Percentiles rank a stretch among this genome's conserved stretches.
Evolutionary conservation across 2,797 vertebrate genomes (phyloP).

Genomic region (Gambelia wislizenii): DNA sequence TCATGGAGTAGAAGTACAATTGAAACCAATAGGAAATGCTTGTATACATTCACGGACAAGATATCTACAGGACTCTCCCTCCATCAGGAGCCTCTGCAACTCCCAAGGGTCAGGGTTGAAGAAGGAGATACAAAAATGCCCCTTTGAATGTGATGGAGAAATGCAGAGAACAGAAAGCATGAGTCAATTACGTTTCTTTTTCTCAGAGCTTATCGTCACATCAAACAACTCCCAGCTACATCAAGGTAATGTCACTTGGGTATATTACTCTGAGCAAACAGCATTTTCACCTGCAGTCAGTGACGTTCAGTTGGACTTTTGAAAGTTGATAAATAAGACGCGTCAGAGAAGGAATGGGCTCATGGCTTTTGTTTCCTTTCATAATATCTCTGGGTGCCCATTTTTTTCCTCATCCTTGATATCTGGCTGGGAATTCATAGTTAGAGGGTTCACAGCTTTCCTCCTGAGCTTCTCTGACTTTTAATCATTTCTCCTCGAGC

Average conservation of each 20-base stretch:
- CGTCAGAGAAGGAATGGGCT: not conserved
- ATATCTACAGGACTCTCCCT: not conserved
- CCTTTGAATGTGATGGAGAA: not conserved
- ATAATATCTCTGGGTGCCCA: not conserved
- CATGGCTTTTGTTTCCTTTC: not conserved
- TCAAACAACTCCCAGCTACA: not conserved
- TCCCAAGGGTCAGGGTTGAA: not conserved
- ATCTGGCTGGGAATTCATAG: conserved; percentile 7
- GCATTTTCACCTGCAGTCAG: not conserved
- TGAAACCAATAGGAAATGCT: not conserved
- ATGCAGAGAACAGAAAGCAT: not conserved
- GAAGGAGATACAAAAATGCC: not conserved
- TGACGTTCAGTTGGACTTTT: not conserved
- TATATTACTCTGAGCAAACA: not conserved
- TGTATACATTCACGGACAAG: not conserved
- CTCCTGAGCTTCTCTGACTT: not conserved
- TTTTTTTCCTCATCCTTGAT: not conserved
- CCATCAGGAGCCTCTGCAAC: not conserved
- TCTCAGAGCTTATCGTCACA: not conserved
- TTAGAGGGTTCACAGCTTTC: not conserved
- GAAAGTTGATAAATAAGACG: conserved; percentile 7
- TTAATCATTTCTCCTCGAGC: not conserved
- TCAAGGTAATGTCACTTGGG: not conserved
- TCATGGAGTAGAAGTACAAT: not conserved
- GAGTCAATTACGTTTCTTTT: not conserved